Conservation (phyloP, 2,113 vertebrate species). For the Alethe castanea region DNA sequence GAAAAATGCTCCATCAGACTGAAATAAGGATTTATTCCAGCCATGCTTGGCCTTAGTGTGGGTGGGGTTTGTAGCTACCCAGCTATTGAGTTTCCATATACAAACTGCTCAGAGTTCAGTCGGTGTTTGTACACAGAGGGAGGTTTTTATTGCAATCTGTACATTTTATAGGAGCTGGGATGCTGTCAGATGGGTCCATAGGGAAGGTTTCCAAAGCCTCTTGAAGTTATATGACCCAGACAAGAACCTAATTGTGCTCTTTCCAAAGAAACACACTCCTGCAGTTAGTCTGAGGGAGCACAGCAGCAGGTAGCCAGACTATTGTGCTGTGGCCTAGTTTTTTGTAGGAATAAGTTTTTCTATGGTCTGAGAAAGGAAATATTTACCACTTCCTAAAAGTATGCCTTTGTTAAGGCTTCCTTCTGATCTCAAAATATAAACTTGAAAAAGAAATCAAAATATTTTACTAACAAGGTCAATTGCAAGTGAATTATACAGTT, state of each 20-base stretch:
- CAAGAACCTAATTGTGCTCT: neutral
- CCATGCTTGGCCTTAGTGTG: neutral
- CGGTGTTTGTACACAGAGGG: neutral
- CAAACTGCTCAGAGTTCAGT: neutral
- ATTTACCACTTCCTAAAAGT: neutral
- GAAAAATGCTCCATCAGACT: neutral
- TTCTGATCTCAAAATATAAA: neutral
- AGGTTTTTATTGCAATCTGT: neutral
- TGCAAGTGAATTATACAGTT: neutral
- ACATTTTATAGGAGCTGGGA: neutral
- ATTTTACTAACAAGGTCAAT: neutral
- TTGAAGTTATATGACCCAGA: neutral
- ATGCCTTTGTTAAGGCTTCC: neutral
- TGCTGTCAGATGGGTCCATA: neutral
- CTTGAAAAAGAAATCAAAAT: neutral
- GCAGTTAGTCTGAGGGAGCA: neutral
- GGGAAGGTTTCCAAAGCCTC: neutral
- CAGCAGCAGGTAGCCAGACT: conserved; percentile 1
- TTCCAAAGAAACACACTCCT: neutral
- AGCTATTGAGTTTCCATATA: neutral
- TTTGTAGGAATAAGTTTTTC: neutral
- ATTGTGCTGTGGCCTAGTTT: neutral
- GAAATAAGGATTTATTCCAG: neutral
- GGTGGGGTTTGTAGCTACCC: neutral
- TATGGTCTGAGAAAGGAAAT: neutral